Evolutionary conservation across 2,113 vertebrate genomes (phyloP), one percentile per base, ranked within the genome.

Genomic region (Tetrax tetrax): DNA sequence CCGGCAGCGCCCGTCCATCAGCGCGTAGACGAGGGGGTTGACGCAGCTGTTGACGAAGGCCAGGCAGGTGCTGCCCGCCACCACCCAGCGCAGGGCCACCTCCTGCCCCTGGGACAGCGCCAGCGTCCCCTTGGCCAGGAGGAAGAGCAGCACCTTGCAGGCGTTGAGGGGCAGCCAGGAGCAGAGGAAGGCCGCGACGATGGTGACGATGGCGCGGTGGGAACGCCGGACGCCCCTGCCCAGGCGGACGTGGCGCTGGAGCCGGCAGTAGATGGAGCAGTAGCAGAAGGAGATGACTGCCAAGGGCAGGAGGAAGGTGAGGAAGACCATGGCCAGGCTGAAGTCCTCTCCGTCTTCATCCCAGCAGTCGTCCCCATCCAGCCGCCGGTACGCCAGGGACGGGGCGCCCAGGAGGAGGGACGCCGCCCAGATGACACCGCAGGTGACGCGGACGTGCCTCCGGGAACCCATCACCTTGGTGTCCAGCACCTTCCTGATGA

Each of bases 31-130:
- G 85, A 98, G 94, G 12, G 99, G 99, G 89, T 99, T 99, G 71
- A 98, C 85, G n/a, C 99, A 99, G 96, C 99, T 99, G 97, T 98
- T 98, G 68, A 98, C 48, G 83, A 99, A 99, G 29, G 98, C 99
- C 96, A 99, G 90, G 94, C 98, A 98, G 85, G 98, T 98, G 15
- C 98, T 98, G 45, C 97, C 4, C 7, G 90, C 25, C 57, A 98
- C 91, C 14, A 98, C 98, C 63, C 97, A 93, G 24, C 33, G 68
- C 51, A 98, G 93, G 27, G 75, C 74, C 35, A 41, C 71, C 38
- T 45, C 74, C 63, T 87, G 41, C 2, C 65, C 82, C 4, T 69
- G 25, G 14, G 98, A 98, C 18, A 96, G 89, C 5, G 97, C 79
- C 8, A 88, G 13, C 14, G 19, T 29, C 1, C 78, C 23, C 45